Evolutionary conservation across 1,140 invertebrate genomes (phyloP).

Genomic region (Brachionus manjavacas): DNA sequence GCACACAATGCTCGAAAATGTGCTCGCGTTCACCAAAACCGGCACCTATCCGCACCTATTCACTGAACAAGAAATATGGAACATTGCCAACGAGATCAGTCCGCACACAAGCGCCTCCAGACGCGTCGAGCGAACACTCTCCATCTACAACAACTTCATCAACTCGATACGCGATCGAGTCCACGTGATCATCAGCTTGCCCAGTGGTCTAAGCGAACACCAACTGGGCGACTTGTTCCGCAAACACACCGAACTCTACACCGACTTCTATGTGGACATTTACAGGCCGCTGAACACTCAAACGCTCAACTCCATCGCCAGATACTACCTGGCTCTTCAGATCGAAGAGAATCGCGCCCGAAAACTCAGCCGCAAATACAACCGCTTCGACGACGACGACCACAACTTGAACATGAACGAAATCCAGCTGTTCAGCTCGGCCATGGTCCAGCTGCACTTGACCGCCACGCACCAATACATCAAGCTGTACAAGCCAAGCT

Average conservation of each 20-base stretch:
- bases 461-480: neutral
- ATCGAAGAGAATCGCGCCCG: neutral
- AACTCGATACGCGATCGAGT: slow-evolving; percentile 52
- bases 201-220: neutral
- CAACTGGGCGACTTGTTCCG: neutral
- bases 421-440: neutral
- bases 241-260: slow-evolving; percentile 44
- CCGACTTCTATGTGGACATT: slow-evolving; percentile 29
- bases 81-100: slow-evolving; percentile 53
- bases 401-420: slow-evolving; percentile 1
- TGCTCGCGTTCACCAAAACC: neutral
- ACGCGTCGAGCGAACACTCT: slow-evolving; percentile 52
- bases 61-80: slow-evolving; percentile 50
- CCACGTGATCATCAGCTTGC: slow-evolving; percentile 53
- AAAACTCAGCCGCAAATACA: neutral
- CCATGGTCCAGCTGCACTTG: neutral
- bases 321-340: slow-evolving; percentile 2
- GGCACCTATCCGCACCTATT: slow-evolving; percentile 52
- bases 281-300: neutral
- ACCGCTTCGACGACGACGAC: slow-evolving; percentile 18
- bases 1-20: neutral
- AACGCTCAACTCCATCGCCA: slow-evolving; percentile 16
- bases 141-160: slow-evolving; percentile 51
- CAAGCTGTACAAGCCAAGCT: neutral
- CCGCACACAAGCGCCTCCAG: slow-evolving; percentile 53